Evolutionary conservation across 2,797 vertebrate genomes (phyloP), one percentile per base, ranked within the genome.

Genomic region (Tapirus indicus): DNA sequence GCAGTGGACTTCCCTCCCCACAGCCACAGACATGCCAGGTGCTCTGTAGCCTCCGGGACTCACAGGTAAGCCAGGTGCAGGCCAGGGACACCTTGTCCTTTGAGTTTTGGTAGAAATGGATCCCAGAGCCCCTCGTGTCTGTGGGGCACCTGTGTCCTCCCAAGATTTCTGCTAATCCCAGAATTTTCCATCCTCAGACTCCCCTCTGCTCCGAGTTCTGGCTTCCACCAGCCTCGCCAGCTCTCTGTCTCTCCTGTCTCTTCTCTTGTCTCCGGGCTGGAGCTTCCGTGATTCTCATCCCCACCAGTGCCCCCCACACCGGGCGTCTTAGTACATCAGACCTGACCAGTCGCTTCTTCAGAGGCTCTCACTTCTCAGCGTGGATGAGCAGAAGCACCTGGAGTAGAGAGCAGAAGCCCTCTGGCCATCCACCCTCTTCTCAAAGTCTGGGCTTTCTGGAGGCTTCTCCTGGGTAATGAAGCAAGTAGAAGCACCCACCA

Each of bases 221-320:
- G 6, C n/a, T 10, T 8, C 82, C 23, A 1, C 52, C 0, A n/a
- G 18, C 21, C n/a, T 83, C 56, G 41, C 38, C 17, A 2, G 2
- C 10, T 9, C 1, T 0, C n/a, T 1, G 0, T 2, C 56, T 27
- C 5, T 2, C 60, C 4, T 23, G 29, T 27, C 54, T 35, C 9
- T 0, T 54, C 11, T 52, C 13, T n/a, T 5, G 1, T 68, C 52
- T 83, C 84, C 1, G 9, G 14, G 20, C n/a, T 29, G 79, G 14
- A 11, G 9, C 13, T 23, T 58, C 25, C 21, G 1, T n/a, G 7
- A 11, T 6, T 66, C 56, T 49, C 38, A 23, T 4, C 23, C 69
- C 58, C 1, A 5, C 12, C 17, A 3, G 20, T 12, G 18, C 35
- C 27, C 23, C 18, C 3, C 8, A 4, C 21, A 7, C 49, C 32